Conservation (phyloP, 2,113 vertebrate genomes). For the Hepsetus odoe region DNA sequence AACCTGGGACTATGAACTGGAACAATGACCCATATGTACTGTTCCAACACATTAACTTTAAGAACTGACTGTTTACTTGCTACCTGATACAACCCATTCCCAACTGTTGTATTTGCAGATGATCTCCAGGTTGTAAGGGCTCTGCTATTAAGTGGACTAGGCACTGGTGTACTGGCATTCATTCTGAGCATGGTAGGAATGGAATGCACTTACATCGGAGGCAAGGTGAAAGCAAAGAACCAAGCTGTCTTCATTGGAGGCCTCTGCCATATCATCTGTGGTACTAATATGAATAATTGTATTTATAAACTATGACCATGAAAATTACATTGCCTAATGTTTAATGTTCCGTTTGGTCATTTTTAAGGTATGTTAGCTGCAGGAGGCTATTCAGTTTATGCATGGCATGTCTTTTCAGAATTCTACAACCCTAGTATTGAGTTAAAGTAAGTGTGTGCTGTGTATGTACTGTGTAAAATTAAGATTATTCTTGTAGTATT, state of each 20-base stretch:
- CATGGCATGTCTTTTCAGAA: slow-evolving; percentile 66
- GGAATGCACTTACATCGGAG: slow-evolving; percentile 79
- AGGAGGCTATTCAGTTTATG: slow-evolving; percentile 72
- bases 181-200: slow-evolving; percentile 75
- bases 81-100: not conserved
- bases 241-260: slow-evolving; percentile 67
- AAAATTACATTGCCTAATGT: not conserved
- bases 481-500: not conserved
- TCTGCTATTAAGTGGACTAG: slow-evolving; percentile 71
- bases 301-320: not conserved
- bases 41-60: too few relatives aligned
- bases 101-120: slow-evolving; percentile 56
- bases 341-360: not conserved
- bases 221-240: slow-evolving; percentile 71
- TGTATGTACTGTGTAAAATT: too few relatives aligned
- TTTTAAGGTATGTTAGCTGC: slow-evolving; percentile 66
- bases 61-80: too few relatives aligned
- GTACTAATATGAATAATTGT: slow-evolving; percentile 52
- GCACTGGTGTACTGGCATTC: slow-evolving; percentile 73
- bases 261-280: slow-evolving; percentile 69
- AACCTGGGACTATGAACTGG: too few relatives aligned
- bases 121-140: slow-evolving; percentile 74
- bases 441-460: slow-evolving; percentile 63
- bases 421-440: slow-evolving; percentile 61
- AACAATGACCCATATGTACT: too few relatives aligned